phyloP scores from a whole-genome alignment of 2,888 invertebrate species.

The Smittia sp. region DNA sequence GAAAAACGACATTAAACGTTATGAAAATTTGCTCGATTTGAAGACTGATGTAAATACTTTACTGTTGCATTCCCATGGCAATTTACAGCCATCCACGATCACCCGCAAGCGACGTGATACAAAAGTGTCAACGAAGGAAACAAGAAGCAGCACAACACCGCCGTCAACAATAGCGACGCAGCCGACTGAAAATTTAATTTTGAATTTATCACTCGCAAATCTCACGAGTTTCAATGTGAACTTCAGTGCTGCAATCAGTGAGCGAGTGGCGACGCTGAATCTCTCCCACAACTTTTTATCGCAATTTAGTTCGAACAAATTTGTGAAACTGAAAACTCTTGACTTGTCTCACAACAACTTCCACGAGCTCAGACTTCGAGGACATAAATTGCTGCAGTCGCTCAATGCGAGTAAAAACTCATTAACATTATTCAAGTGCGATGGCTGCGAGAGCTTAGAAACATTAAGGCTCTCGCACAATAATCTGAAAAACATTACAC shows the following conservation, averaged over 20 bases:
- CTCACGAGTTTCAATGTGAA: conserved; percentile 22
- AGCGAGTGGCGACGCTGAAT: conserved; percentile 18
- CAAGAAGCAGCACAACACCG: not conserved
- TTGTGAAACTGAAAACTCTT: conserved; percentile 43
- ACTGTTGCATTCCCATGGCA: conserved; percentile 34
- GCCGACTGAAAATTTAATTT: conserved; percentile 21
- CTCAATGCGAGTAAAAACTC: conserved; percentile 25
- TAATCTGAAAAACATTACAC: conserved; percentile 44
- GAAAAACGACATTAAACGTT: conserved; percentile 34
- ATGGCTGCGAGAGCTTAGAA: conserved; percentile 28
- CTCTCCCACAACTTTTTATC: conserved; percentile 31
- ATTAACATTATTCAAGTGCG: conserved; percentile 1
- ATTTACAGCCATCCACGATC: conserved; percentile 20
- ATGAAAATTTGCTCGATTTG: conserved; percentile 39
- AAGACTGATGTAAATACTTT: conserved; percentile 37
- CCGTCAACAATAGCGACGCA: not conserved
- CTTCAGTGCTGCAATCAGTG: not conserved
- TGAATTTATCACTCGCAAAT: conserved; percentile 22
- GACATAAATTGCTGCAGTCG: not conserved
- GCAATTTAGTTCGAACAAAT: conserved; percentile 4
- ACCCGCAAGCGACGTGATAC: conserved; percentile 22
- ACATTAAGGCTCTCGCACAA: conserved; percentile 43
- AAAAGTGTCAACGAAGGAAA: not conserved
- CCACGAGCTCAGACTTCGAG: conserved; percentile 17
- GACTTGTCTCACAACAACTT: conserved; percentile 43